Conservation (phyloP, 2,113 vertebrate species). For the Epinephelus moara region DNA sequence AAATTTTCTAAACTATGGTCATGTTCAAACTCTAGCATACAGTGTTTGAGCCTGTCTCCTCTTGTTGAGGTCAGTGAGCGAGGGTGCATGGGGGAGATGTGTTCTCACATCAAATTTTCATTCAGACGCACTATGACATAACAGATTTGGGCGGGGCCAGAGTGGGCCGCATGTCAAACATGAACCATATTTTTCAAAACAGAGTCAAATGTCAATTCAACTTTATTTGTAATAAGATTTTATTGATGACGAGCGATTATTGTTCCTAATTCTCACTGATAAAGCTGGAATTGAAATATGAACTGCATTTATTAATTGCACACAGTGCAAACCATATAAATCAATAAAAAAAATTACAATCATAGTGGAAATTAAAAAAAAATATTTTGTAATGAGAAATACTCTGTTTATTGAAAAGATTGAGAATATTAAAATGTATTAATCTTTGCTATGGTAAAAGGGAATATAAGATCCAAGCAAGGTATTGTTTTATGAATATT, state of each 20-base stretch:
- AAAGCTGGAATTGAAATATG: conserved; percentile 15
- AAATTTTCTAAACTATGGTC: conserved; percentile 21
- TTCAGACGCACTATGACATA: conserved; percentile 13
- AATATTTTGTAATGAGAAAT: conserved; percentile 55
- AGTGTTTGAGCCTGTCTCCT: conserved; percentile 18
- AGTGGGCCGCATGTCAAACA: background rate
- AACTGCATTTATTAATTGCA: conserved; percentile 23
- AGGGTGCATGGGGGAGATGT: conserved; percentile 14
- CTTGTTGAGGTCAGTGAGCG: background rate
- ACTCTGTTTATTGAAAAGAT: conserved; percentile 49
- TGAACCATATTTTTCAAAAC: conserved; percentile 28
- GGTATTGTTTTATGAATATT: conserved; percentile 73
- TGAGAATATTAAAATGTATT: conserved; percentile 58
- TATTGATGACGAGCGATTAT: conserved; percentile 10
- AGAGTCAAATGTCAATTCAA: conserved; percentile 28
- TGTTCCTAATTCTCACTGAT: background rate
- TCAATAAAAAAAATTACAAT: background rate
- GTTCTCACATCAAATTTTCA: conserved; percentile 3
- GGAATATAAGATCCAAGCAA: conserved; percentile 45
- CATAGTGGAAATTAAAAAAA: conserved; percentile 8
- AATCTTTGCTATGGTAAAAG: conserved; percentile 67
- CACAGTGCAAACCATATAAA: conserved; percentile 24
- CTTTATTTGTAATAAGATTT: conserved; percentile 21
- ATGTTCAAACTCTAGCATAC: background rate
- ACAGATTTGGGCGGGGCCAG: background rate